These are phyloP conservation scores for Aegotheles bennettii DNA, from an alignment of 2,113 vertebrate species.

Conservation along the genomic window DNA sequence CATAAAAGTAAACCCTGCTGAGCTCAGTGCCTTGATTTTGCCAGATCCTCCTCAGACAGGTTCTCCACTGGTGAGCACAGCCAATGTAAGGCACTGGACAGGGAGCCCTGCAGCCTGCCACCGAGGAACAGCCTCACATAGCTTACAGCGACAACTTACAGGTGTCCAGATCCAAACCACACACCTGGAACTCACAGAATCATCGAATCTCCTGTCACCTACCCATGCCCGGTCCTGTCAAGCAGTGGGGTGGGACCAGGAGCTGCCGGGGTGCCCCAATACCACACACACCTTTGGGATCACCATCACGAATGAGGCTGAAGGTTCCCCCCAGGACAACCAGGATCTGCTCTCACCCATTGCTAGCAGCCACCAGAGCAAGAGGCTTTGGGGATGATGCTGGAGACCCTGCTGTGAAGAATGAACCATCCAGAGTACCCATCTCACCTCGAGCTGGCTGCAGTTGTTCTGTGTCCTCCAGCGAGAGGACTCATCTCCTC, in stretches of 20 bases:
- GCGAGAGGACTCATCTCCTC: not conserved
- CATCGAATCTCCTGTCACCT: too few species aligned
- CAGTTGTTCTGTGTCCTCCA: not conserved
- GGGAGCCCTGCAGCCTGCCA: not conserved
- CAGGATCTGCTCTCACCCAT: not conserved
- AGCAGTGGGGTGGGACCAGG: too few species aligned
- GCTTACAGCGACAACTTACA: too few species aligned
- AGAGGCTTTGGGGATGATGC: not conserved
- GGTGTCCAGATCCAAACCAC: not conserved
- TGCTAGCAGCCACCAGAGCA: not conserved
- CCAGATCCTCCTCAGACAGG: too few species aligned
- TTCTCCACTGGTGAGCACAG: too few species aligned
- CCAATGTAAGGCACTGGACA: not conserved
- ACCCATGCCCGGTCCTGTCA: too few species aligned
- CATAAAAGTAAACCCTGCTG: not conserved
- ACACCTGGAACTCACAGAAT: not conserved
- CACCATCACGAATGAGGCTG: too few species aligned
- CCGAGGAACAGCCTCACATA: not conserved
- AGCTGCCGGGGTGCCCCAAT: too few species aligned
- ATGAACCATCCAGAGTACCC: not conserved
- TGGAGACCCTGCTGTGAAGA: not conserved
- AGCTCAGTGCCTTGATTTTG: not conserved
- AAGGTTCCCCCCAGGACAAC: too few species aligned
- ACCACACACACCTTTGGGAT: too few species aligned
- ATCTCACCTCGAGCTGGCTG: fast-evolving